A percentile compares a stretch with the other conserved stretches of the same genome.
Conservation (phyloP, 2,797 vertebrate species). For the Cuculus canorus region DNA sequence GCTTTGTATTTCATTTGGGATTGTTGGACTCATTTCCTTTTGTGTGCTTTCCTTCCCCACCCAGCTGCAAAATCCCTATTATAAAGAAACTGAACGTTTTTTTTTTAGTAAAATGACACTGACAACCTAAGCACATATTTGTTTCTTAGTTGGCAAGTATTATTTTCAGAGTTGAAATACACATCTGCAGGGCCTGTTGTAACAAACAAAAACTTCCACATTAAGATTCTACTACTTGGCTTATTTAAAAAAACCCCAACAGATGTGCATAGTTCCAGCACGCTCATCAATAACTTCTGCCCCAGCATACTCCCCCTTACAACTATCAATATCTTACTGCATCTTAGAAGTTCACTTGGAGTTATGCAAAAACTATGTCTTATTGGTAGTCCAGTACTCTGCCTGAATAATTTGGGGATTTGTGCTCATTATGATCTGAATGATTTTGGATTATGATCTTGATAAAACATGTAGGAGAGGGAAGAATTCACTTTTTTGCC, state of each 20-base stretch:
- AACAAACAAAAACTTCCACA: background rate
- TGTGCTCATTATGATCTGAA: background rate
- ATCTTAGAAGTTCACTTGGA: background rate
- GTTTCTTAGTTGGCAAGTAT: background rate
- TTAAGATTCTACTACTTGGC: background rate
- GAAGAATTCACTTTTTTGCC: background rate
- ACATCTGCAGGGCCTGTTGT: background rate
- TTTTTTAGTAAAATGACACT: conserved; percentile 13
- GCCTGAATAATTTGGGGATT: background rate
- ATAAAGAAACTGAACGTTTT: background rate
- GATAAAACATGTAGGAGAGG: background rate
- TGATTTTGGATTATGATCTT: background rate
- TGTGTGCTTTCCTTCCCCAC: conserved; percentile 22
- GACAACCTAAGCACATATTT: background rate
- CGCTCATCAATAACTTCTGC: background rate
- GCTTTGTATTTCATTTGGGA: conserved; percentile 23
- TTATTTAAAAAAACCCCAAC: background rate
- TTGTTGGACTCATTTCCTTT: conserved; percentile 40
- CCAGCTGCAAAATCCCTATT: background rate
- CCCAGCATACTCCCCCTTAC: background rate
- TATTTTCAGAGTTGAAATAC: background rate
- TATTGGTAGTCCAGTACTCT: background rate
- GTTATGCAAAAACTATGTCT: background rate
- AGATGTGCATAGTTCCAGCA: background rate
- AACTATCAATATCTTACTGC: background rate